phyloP scores from a whole-genome alignment of 2,888 invertebrate species.

The Notodonta ziczac region DNA sequence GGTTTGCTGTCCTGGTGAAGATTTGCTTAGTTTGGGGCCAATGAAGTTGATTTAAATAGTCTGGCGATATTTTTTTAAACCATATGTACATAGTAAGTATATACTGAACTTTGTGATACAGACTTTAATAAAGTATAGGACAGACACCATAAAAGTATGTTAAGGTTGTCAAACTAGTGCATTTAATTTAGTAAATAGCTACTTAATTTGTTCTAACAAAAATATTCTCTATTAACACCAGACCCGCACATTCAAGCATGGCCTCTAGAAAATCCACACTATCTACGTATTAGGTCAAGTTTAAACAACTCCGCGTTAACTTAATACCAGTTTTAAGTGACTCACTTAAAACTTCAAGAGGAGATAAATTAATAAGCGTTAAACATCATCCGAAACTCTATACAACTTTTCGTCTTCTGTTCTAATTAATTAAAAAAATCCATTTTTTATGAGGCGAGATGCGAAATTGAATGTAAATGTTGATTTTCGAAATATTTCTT shows the following conservation, averaged over 20 bases:
- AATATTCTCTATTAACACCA: too few species aligned
- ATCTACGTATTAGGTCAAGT: slow-evolving; percentile 17
- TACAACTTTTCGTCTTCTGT: slow-evolving; percentile 39
- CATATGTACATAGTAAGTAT: too few species aligned
- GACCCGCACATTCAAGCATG: neutral
- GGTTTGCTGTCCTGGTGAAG: too few species aligned
- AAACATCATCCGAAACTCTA: slow-evolving; percentile 36
- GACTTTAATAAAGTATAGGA: too few species aligned
- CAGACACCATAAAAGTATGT: too few species aligned
- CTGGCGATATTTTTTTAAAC: too few species aligned
- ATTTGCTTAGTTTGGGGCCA: too few species aligned
- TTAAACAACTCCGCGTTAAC: slow-evolving; percentile 33
- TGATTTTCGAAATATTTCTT: slow-evolving; percentile 15
- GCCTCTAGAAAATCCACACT: slow-evolving; percentile 16
- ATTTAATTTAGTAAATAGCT: too few species aligned
- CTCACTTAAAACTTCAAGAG: slow-evolving; percentile 48
- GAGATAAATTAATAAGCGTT: slow-evolving; percentile 51
- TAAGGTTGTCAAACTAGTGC: too few species aligned
- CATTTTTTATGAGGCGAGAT: slow-evolving; percentile 29
- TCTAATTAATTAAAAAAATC: slow-evolving; percentile 32
- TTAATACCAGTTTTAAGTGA: slow-evolving; percentile 52
- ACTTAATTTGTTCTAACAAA: too few species aligned
- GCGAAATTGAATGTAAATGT: slow-evolving; percentile 19
- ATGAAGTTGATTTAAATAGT: too few species aligned
- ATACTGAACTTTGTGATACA: too few species aligned